phyloP scores from a whole-genome alignment of 2,888 invertebrate species.

The Torymus auratus region DNA sequence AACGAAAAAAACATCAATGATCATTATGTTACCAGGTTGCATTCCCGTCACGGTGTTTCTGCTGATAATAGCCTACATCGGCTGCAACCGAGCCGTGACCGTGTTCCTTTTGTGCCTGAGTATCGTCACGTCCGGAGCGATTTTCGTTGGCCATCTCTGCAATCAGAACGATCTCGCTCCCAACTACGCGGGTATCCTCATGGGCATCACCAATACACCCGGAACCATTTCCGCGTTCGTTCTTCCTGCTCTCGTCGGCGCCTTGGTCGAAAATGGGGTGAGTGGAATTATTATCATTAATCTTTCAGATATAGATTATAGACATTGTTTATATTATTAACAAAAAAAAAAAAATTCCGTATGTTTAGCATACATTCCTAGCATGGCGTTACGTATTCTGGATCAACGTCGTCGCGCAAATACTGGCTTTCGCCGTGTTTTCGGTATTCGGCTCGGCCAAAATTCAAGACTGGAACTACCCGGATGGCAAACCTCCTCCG shows the following conservation, averaged over 20 bases:
- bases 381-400: conserved; percentile 71
- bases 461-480: conserved; percentile 73
- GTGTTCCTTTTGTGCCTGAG: conserved; percentile 67
- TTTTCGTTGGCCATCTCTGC: conserved; percentile 72
- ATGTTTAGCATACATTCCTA: conserved; percentile 69
- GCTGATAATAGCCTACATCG: conserved; percentile 69
- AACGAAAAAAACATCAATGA: too few species aligned
- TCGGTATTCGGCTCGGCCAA: conserved; percentile 69
- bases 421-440: conserved; percentile 68
- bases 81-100: conserved; percentile 66
- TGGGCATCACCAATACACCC: conserved; percentile 75
- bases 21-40: conserved; percentile 63
- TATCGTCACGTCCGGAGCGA: conserved; percentile 69
- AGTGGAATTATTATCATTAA: conserved; percentile 53
- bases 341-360: too few species aligned
- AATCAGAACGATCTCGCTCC: conserved; percentile 74
- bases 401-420: conserved; percentile 66
- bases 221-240: conserved; percentile 73
- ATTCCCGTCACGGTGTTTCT: conserved; percentile 69
- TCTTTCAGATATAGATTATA: too few species aligned
- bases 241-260: conserved; percentile 70
- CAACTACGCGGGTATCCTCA: conserved; percentile 73
- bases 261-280: conserved; percentile 68
- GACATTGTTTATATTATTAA: too few species aligned
- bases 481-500: conserved; percentile 51